These are phyloP conservation scores for Colostygia pectinataria DNA, from an alignment of 2,888 invertebrate genomes.

Conservation along the genomic window DNA sequence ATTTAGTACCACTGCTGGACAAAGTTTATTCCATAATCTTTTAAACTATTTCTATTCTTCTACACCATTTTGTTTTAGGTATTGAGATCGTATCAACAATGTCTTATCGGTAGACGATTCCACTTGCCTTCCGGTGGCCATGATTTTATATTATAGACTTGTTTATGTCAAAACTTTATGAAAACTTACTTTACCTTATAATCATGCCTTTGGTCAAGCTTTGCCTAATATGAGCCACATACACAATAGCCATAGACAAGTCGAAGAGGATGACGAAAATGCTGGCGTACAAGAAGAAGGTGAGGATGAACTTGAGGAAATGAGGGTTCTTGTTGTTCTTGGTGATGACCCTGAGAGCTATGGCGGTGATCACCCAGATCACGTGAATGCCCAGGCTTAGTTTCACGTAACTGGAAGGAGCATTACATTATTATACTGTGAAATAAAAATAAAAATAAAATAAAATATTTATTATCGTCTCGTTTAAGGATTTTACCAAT, in stretches of 20 bases:
- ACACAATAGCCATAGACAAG: constrained; percentile 64
- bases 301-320: constrained; percentile 43
- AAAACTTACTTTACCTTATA: constrained; percentile 10
- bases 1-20: neutral
- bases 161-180: too few species aligned
- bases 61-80: too few species aligned
- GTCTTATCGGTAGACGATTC: too few species aligned
- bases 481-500: too few species aligned
- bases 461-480: too few species aligned
- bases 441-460: too few species aligned
- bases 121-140: too few species aligned
- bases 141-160: too few species aligned
- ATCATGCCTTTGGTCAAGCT: constrained; percentile 67
- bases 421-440: neutral
- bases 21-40: too few species aligned
- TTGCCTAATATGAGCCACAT: constrained; percentile 64
- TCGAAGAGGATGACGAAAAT: constrained; percentile 54
- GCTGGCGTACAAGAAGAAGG: constrained; percentile 44
- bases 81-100: too few species aligned
- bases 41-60: too few species aligned
- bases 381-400: constrained; percentile 51
- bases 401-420: constrained; percentile 52
- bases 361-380: constrained; percentile 52
- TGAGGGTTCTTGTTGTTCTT: constrained; percentile 29
- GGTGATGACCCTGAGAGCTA: constrained; percentile 39